These are phyloP conservation scores for Meiosimyza platycephala DNA, from an alignment of 2,888 invertebrate species.

Conservation along the genomic window DNA sequence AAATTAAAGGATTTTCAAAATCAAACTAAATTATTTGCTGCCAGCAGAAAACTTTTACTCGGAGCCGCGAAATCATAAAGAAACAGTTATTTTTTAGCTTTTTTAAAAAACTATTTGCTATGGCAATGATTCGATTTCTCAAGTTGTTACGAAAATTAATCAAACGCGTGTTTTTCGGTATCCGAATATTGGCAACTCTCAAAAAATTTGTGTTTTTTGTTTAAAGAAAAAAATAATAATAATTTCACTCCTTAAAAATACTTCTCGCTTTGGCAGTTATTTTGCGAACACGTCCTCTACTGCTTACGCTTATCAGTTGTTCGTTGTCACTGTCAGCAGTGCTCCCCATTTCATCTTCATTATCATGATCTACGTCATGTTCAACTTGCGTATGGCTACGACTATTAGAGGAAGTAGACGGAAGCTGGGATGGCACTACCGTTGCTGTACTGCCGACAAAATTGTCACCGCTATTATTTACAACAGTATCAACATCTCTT, in stretches of 20 bases:
- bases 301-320: constrained; percentile 74
- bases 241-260: constrained; percentile 67
- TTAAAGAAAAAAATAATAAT: background rate
- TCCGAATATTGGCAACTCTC: too few species aligned
- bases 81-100: too few species aligned
- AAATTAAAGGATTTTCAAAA: constrained; percentile 6
- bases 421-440: constrained; percentile 24
- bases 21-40: too few species aligned
- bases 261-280: constrained; percentile 84
- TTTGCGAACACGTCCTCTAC: constrained; percentile 85
- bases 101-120: too few species aligned
- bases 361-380: constrained; percentile 29
- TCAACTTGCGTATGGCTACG: constrained; percentile 18
- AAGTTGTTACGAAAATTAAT: too few species aligned
- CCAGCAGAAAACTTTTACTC: too few species aligned
- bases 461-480: constrained; percentile 38
- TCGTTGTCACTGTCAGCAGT: constrained; percentile 57
- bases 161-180: too few species aligned
- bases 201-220: background rate
- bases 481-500: constrained; percentile 42
- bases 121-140: too few species aligned
- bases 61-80: too few species aligned
- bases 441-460: constrained; percentile 46
- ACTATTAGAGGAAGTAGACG: constrained; percentile 32
- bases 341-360: constrained; percentile 48